Evolutionary conservation across 2,797 vertebrate species (phyloP), one percentile per base, ranked within the genome.

Genomic region (Sebastiscus albofasciatus): DNA sequence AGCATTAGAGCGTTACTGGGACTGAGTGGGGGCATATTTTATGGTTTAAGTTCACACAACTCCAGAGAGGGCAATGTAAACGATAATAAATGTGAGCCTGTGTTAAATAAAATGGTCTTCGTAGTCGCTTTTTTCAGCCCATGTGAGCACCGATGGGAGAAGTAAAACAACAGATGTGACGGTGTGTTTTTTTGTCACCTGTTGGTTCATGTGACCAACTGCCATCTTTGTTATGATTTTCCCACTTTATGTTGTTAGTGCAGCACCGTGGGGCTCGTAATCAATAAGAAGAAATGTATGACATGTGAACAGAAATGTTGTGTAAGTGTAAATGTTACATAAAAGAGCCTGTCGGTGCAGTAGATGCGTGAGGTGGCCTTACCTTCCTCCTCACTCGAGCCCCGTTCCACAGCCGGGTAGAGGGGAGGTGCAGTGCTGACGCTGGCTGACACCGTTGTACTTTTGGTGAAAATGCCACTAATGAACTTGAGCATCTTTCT

Each of bases 401-500:
- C 95, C 75, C 95, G 91, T 74, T 95, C 92, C 73, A 94, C 80
- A 56, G 95, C 90, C 26, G 90, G 91, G 75, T 91, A 95, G 56
- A 93, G 94, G 18, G 93, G 82, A 13, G 92, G 77, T 16, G 93
- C 39, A 8, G 91, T 36, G 84, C 69, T 86, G 86, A 76, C 81
- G 13, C 76, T 95, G 74, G 96, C 93, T 18, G 96, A 94, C 27
- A 84, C 92, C 1, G 94, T 89, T 0, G 95, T 89, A 91, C 97
- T 98, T 94, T 98, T 98, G 90, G 96, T 95, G 91, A 99, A 99
- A 91, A 98, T 99, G 68, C 98, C 98, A 59, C 98, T 99, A 87
- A 98, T 99, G 93, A 98, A 98, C 94, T 98, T 98, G 49, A 98
- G 96, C 98, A 99, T 98, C 92, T 97, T 99, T 39, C 97, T 94